Base-by-base conservation (phyloP, 2,888 invertebrate genomes). In the Caenorhabditis plicata region DNA sequence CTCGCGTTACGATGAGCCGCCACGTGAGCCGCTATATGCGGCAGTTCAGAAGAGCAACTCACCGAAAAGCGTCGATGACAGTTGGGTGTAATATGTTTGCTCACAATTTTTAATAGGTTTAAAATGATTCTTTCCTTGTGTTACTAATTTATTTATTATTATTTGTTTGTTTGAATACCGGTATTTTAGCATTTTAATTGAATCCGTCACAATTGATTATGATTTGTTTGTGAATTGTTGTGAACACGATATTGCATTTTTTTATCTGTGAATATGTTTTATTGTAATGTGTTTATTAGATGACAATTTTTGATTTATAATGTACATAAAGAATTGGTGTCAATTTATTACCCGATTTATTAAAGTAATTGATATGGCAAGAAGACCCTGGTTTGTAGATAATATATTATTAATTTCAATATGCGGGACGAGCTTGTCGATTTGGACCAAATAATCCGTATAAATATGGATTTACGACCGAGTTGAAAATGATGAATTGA, bases 21-120 rank as follows among this genome's bases (percentile, higher is more conserved):
- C 63, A 5, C 55, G 48, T 1, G 74, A 78, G 42, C 76, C 76
- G 9, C 58, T 80, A 23, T 80, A 80, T 46, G 77, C 80, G 11
- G 68, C 78, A 2, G 77, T 80, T n/a, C 64, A 72, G 22, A 80
- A 80, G 50, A 47, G 45, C 7, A 35, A 51, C 20, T 46, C 57
- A 17, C 52, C 57, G 29, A 46, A 49, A 25, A 48, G 57, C 11
- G 64, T 68, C 0, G 75, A 73, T 51, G 78, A 78, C 55, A 75
- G 74, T 58, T 78, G 78, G 78, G 78, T 78, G n/a, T 77, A 54
- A 33, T n/a, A n/a, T n/a, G n/a, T n/a, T n/a, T n/a, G n/a, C n/a
- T n/a, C n/a, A n/a, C n/a, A n/a, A n/a, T n/a, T n/a, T n/a, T n/a
- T n/a, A n/a, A n/a, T n/a, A n/a, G n/a, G n/a, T n/a, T n/a, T n/a